Base-by-base conservation (phyloP, 1,140 invertebrate species). In the Aphelinus atriplicis region DNA sequence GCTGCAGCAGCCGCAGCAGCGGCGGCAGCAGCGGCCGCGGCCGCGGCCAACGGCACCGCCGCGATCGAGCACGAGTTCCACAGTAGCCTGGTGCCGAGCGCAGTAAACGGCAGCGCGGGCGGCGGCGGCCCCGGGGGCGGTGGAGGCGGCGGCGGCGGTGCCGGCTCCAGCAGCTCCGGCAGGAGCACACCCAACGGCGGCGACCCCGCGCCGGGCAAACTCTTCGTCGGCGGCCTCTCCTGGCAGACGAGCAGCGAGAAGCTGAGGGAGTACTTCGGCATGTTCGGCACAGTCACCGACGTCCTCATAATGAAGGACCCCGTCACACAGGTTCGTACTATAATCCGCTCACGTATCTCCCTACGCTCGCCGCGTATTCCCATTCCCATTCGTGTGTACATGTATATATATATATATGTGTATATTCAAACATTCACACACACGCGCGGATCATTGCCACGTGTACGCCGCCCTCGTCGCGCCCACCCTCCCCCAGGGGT, bases 251-350 rank as follows among this genome's bases (percentile, higher is more conserved):
- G 94, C 80, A 94, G 94, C 53, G 95, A 97, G 84, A 96, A 96
- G 84, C 90, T 97, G 5, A 90, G 94, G 80, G 94, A 96, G 79
- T 96, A 97, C 84, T 97, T 97, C 82, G 93, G 93, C 68, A 95
- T 96, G 92, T 97, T 96, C 81, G 95, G 95, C 67, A 93, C 93
- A 3, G 95, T 97, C 73, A 95, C 95, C n/a, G 95, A 97, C 84
- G 95, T 96, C 61, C 92, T 96, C 64, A 96, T 97, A 81, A 96
- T 96, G 95, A 97, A 96, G 90, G 95, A 97, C 89, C 95, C 95
- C 2, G 93, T 96, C 10, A 96, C 95, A 76, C 95, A 96, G 94
- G 95, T 96, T 89, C 88, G 86, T 87, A 53, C 2, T 55, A 7
- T 43, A 53, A 53, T 53, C 9, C 26, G 26, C 51, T 53, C 51